Base-by-base conservation (phyloP, 2,888 invertebrate species). In the Netelia melanura region DNA sequence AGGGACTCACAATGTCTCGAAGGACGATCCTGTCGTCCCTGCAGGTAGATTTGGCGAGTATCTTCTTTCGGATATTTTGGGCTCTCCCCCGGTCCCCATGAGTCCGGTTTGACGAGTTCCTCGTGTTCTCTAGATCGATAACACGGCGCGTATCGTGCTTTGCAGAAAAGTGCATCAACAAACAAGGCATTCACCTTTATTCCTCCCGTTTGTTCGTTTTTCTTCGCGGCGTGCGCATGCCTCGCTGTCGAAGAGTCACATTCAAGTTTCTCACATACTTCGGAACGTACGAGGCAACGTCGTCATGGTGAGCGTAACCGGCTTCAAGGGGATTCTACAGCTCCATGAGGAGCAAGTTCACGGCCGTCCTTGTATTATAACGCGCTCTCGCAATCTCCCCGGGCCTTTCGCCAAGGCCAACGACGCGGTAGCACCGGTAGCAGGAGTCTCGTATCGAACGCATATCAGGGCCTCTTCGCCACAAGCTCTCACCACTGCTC, bases 61-160 rank as follows among this genome's bases (percentile, higher is more conserved):
- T 71, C 61, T 68, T 81, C 71, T 83, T 62, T 79, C 76, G 83
- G 83, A 86, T 90, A 90, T 91, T 90, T 91, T 89, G 84, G 88
- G 88, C 58, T 38, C 70, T 48, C 79, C 81, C 84, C 76, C 61
- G 87, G 88, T 52, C 85, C 68, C 71, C 56, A 64, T 25, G 64
- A 88, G 90, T 89, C 92, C 91, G 93, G 91, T 93, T 92, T 91
- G 90, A 89, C 90, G 89, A 85, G 91, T 91, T 88, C 81, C 65
- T 76, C 79, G 78, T 87, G 72, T 86, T 88, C 89, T 85, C 87
- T 88, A 90, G 89, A 89, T 87, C 86, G 87, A 90, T 90, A 89
- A 88, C 86, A 84, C 76, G 21, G 68, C 76, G 38, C 75, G 61
- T 78, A 78, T 75, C 48, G 44, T 67, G 23, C 78, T 70, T 48